A percentile compares a stretch with the other conserved stretches of the same genome.
These are phyloP conservation scores for Metalampra italica DNA, from an alignment of 2,888 invertebrate species.

Conservation along the genomic window DNA sequence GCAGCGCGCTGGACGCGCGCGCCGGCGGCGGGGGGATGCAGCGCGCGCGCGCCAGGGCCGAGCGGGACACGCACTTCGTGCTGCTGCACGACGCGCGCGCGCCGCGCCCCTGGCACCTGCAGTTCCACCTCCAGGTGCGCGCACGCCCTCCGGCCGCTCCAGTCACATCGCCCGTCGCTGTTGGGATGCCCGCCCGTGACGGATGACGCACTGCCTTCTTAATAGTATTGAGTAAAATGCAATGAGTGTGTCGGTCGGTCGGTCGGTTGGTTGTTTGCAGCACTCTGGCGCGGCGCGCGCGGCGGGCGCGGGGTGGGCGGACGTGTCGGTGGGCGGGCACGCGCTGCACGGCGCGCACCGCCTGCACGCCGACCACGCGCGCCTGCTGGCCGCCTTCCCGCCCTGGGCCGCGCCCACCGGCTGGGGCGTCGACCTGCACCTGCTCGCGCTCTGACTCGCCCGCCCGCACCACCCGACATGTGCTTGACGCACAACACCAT, in stretches of 20 bases:
- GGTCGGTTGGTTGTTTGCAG: slow-evolving; percentile 5
- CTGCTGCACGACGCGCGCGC: slow-evolving; percentile 21
- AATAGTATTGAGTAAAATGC: no score
- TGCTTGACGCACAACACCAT: background rate
- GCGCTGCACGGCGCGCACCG: slow-evolving; percentile 73
- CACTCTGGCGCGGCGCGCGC: slow-evolving; percentile 14
- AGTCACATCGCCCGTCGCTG: background rate
- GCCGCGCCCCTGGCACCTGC: slow-evolving; percentile 5
- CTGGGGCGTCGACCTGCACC: slow-evolving; percentile 84
- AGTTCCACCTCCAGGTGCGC: slow-evolving; percentile 9
- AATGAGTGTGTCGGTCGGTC: no score
- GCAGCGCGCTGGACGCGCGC: slow-evolving; percentile 57
- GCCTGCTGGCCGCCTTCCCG: slow-evolving; percentile 79
- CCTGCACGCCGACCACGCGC: slow-evolving; percentile 67
- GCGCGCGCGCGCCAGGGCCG: slow-evolving; percentile 14
- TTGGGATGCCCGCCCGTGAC: no score
- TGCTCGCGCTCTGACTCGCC: background rate
- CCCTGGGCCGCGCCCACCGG: slow-evolving; percentile 81
- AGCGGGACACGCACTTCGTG: slow-evolving; percentile 18
- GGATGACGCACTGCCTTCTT: no score
- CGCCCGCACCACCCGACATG: background rate
- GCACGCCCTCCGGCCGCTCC: background rate
- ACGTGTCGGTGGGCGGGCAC: slow-evolving; percentile 81
- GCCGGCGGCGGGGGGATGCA: slow-evolving; percentile 53
- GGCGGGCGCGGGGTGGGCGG: slow-evolving; percentile 34